Base-by-base conservation (phyloP, 2,888 invertebrate genomes). In the Phytoseiulus persimilis region DNA sequence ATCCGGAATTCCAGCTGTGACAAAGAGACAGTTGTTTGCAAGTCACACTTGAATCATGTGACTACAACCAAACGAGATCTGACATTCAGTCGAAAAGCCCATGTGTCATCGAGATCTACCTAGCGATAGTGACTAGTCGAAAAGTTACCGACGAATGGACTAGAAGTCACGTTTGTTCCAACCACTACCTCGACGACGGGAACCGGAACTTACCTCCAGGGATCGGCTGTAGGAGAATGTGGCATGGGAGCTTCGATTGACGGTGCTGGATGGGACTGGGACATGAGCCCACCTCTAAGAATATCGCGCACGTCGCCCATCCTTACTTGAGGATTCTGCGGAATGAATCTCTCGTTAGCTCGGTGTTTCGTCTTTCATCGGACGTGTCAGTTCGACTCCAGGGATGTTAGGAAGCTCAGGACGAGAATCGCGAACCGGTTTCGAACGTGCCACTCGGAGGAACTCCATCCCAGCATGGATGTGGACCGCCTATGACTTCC, bases 261-360 rank as follows among this genome's bases (percentile, higher is more conserved):
- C 39, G 87, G 87, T 31, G 87, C 87, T 31, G 87, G 87, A n/a
- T 87, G 87, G 28, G 87, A 87, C 45, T 87, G 87, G 39, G 87
- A 87, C 87, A 87, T 87, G 87, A 87, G 39, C 31, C 87, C 33
- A n/a, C 87, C 87, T 39, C 87, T 33, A 33, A 87, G 87, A 45
- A 87, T 87, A 32, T 87, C 33, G 45, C 87, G 87, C 33, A 87
- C 87, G 45, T 87, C 87, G 87, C 87, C 87, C 87, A 87, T 87
- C 33, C 45, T 87, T 45, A 65, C 65, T 65, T 28, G 65, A 65
- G 65, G 65, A 65, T 65, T 65, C 65, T 65, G 65, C 1, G 28
- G 28, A 65, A 28, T 18, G 9, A 9, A 9, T 6, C 39, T 39
- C 9, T 9, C 39, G 39, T 39, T 39, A 39, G 39, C 39, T 39